Evolutionary conservation across 2,888 invertebrate genomes (phyloP).

Genomic region (Torymus auratus): DNA sequence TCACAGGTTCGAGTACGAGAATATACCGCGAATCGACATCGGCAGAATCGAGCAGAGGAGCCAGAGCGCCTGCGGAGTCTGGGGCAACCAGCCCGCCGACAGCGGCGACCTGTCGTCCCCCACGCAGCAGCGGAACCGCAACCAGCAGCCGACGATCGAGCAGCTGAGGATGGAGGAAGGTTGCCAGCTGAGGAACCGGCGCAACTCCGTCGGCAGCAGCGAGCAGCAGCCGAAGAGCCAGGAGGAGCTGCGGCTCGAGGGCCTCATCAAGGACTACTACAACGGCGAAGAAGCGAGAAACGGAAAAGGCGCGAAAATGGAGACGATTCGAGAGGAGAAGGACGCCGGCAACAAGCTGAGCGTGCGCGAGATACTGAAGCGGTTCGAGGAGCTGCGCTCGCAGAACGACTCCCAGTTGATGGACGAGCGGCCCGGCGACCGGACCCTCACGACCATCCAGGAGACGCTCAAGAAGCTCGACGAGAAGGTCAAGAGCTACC

Average conservation of each 20-base stretch:
- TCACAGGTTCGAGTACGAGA: constrained; percentile 74
- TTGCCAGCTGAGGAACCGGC: constrained; percentile 67
- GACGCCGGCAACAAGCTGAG: constrained; percentile 86
- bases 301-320: constrained; percentile 79
- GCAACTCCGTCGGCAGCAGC: constrained; percentile 59
- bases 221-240: constrained; percentile 58
- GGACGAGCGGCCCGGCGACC: constrained; percentile 71
- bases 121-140: neutral
- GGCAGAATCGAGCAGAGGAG: constrained; percentile 68
- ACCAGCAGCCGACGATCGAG: constrained; percentile 70
- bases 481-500: constrained; percentile 76
- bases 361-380: constrained; percentile 88
- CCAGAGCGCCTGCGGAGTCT: constrained; percentile 31
- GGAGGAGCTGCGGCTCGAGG: constrained; percentile 68
- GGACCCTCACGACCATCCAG: constrained; percentile 75
- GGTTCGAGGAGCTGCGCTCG: constrained; percentile 85
- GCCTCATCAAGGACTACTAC: constrained; percentile 72
- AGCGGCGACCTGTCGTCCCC: neutral
- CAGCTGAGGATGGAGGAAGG: constrained; percentile 72
- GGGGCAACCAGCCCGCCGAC: constrained; percentile 11
- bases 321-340: constrained; percentile 88
- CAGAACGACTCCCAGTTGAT: constrained; percentile 63
- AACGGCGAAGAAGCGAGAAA: constrained; percentile 66
- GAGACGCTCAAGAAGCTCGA: constrained; percentile 76
- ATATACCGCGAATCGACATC: constrained; percentile 74